These are phyloP conservation scores for Colaptes auratus DNA, from an alignment of 2,113 vertebrate species.

Conservation along the genomic window DNA sequence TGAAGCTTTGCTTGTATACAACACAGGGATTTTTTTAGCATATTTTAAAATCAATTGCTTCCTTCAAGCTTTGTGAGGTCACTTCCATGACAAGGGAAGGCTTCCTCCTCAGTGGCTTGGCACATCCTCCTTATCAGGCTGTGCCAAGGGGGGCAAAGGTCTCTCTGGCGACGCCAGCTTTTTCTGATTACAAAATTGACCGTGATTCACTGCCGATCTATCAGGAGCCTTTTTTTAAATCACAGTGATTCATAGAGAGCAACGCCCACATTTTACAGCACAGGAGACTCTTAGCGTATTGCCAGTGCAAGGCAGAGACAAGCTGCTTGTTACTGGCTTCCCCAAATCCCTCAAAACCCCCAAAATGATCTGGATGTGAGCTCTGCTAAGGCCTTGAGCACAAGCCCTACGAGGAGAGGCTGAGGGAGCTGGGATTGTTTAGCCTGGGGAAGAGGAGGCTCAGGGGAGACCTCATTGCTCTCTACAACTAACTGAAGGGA, in stretches of 20 bases:
- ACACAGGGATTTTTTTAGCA: background rate
- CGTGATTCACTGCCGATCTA: slow-evolving; percentile 68
- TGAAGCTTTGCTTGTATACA: slow-evolving; percentile 20
- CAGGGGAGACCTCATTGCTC: too few relatives aligned
- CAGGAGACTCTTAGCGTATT: slow-evolving; percentile 4
- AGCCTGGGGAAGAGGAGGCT: too few relatives aligned
- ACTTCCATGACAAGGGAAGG: slow-evolving; percentile 51
- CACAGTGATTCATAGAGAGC: slow-evolving; percentile 59
- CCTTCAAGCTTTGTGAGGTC: slow-evolving; percentile 49
- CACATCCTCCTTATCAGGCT: background rate
- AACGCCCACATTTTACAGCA: slow-evolving; percentile 45
- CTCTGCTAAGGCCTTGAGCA: background rate
- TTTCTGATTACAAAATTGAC: slow-evolving; percentile 79
- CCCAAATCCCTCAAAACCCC: background rate
- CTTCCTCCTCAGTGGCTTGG: slow-evolving; percentile 58
- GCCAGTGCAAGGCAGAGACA: background rate
- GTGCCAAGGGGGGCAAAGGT: slow-evolving; percentile 83
- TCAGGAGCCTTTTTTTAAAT: slow-evolving; percentile 59
- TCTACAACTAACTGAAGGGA: too few relatives aligned
- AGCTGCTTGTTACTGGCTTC: background rate
- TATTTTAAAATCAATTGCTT: slow-evolving; percentile 48
- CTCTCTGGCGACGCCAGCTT: slow-evolving; percentile 73
- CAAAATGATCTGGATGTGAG: background rate
- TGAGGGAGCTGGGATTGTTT: too few relatives aligned
- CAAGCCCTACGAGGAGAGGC: too few relatives aligned